Conservation (phyloP, 1,140 invertebrate genomes). For the Ips typographus region DNA sequence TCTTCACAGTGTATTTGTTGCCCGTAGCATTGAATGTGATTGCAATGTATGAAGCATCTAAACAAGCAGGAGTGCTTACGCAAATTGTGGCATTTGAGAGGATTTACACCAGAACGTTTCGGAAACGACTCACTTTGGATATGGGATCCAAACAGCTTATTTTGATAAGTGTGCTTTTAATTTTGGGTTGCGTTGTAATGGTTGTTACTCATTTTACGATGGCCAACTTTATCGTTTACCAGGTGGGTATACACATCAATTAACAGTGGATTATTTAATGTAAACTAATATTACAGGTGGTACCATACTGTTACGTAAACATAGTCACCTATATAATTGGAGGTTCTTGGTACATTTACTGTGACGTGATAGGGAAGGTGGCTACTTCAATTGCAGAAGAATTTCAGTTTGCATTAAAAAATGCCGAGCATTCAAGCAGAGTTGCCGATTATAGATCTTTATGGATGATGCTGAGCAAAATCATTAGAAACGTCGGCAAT, state of each 20-base stretch:
- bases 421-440: slow-evolving; percentile 63
- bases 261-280: neutral
- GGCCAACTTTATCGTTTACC: slow-evolving; percentile 62
- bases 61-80: slow-evolving; percentile 61
- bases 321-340: slow-evolving; percentile 60
- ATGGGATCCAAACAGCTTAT: slow-evolving; percentile 46
- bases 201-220: slow-evolving; percentile 66
- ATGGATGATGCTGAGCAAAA: slow-evolving; percentile 65
- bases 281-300: slow-evolving; percentile 38
- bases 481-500: slow-evolving; percentile 62
- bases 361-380: slow-evolving; percentile 60
- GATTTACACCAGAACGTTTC: slow-evolving; percentile 44
- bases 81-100: slow-evolving; percentile 61
- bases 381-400: slow-evolving; percentile 64
- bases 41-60: slow-evolving; percentile 63
- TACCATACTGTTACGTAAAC: slow-evolving; percentile 67
- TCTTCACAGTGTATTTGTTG: slow-evolving; percentile 66
- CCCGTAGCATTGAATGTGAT: slow-evolving; percentile 62
- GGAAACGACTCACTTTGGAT: slow-evolving; percentile 41
- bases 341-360: slow-evolving; percentile 59
- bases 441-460: slow-evolving; percentile 64
- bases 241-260: slow-evolving; percentile 50
- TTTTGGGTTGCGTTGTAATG: slow-evolving; percentile 61
- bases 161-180: slow-evolving; percentile 53
- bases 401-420: slow-evolving; percentile 62